These are phyloP conservation scores for Balearica regulorum DNA, from an alignment of 2,797 vertebrate species.

Conservation along the genomic window DNA sequence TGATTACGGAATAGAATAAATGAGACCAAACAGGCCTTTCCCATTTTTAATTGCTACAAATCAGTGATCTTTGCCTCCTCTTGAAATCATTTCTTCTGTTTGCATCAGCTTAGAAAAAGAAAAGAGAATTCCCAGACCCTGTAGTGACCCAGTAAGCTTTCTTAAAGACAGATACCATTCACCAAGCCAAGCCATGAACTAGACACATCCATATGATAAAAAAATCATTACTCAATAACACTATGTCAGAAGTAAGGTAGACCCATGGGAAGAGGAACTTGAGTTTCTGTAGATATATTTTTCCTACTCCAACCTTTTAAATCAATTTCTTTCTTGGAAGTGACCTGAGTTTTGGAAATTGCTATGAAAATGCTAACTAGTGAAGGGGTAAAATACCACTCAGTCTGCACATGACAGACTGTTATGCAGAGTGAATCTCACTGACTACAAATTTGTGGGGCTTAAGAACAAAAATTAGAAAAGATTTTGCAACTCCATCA, in stretches of 20 bases:
- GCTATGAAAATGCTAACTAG: not conserved
- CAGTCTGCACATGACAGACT: not conserved
- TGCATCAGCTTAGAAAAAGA: not conserved
- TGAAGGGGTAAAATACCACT: not conserved
- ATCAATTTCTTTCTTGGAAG: not conserved
- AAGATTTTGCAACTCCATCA: not conserved
- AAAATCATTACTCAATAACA: constrained; percentile 6
- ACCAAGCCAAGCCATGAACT: not conserved
- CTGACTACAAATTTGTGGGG: not conserved
- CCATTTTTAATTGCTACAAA: constrained; percentile 36
- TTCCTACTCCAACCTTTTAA: not conserved
- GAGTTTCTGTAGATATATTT: not conserved
- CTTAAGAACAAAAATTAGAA: not conserved
- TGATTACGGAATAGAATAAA: not conserved
- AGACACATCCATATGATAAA: not conserved
- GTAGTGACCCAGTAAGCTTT: not conserved
- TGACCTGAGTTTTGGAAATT: not conserved
- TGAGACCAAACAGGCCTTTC: not conserved
- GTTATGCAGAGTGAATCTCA: not conserved
- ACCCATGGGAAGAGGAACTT: not conserved
- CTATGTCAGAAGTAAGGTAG: not conserved
- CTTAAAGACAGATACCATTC: not conserved
- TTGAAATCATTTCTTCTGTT: constrained; percentile 46
- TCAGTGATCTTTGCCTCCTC: constrained; percentile 12
- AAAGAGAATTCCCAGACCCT: constrained; percentile 19